phyloP scores from a whole-genome alignment of 1,140 invertebrate species.

The Dendroctonus valens region DNA sequence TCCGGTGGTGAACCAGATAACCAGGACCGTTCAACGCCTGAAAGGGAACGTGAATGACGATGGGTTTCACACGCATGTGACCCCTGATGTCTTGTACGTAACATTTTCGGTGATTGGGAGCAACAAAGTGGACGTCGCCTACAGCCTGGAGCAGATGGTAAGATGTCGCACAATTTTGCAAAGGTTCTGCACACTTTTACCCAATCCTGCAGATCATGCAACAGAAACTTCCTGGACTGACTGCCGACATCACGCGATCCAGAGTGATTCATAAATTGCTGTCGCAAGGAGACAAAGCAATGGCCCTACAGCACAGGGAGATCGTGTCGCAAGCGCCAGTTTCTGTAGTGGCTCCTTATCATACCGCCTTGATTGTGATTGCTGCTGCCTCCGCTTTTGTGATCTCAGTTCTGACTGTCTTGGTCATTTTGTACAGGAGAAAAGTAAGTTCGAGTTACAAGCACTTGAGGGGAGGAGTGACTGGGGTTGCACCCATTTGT shows the following conservation, averaged over 20 bases:
- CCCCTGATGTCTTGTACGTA: slow-evolving; percentile 57
- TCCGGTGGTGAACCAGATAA: slow-evolving; percentile 53
- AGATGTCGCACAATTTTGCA: background rate
- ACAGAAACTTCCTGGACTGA: slow-evolving; percentile 56
- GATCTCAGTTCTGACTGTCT: slow-evolving; percentile 66
- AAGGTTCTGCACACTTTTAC: slow-evolving; percentile 1
- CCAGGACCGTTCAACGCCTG: slow-evolving; percentile 55
- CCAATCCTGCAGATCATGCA: slow-evolving; percentile 54
- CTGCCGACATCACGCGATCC: slow-evolving; percentile 66
- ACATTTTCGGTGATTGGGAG: slow-evolving; percentile 62
- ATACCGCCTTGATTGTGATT: slow-evolving; percentile 68
- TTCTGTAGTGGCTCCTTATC: slow-evolving; percentile 65
- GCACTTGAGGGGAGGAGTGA: no score
- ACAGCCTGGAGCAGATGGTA: slow-evolving; percentile 64
- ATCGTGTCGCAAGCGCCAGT: slow-evolving; percentile 65
- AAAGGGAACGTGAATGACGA: slow-evolving; percentile 58
- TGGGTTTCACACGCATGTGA: slow-evolving; percentile 56
- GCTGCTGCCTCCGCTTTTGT: slow-evolving; percentile 69
- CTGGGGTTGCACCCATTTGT: background rate
- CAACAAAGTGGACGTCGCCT: slow-evolving; percentile 66
- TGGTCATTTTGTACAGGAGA: slow-evolving; percentile 66
- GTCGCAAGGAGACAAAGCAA: slow-evolving; percentile 51
- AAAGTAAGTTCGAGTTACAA: slow-evolving; percentile 49
- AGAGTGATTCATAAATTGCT: slow-evolving; percentile 60
- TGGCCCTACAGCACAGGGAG: slow-evolving; percentile 65